These are phyloP conservation scores for Peromyscus aztecus DNA, from an alignment of 2,797 vertebrate genomes.

Conservation along the genomic window DNA sequence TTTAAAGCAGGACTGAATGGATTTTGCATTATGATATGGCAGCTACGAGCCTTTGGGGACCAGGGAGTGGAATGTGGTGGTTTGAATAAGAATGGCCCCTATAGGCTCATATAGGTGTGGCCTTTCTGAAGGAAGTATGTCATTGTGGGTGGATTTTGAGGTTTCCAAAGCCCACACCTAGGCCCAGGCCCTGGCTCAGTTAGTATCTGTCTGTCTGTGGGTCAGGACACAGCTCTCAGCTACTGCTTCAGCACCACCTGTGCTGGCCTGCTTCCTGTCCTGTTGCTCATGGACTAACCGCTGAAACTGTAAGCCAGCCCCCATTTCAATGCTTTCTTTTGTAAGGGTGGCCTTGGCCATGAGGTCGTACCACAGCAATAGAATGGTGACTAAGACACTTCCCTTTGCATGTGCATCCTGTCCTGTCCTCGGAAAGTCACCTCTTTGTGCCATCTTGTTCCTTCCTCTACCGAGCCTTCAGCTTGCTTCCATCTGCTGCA, in stretches of 20 bases:
- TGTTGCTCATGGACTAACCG: not conserved
- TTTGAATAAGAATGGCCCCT: not conserved
- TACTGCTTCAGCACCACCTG: fast-evolving
- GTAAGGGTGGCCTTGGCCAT: not conserved
- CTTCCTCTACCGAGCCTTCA: not conserved
- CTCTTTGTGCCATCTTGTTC: not conserved
- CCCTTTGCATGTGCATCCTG: not conserved
- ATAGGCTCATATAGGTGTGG: not conserved
- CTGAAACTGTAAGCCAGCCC: not conserved
- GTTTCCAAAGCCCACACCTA: not conserved
- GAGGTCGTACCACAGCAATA: not conserved
- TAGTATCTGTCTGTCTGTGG: not conserved
- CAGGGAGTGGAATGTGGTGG: not conserved
- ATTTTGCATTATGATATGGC: not conserved
- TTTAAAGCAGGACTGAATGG: not conserved
- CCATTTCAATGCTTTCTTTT: not conserved
- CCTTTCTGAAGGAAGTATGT: not conserved
- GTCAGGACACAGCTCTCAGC: not conserved
- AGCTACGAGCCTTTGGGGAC: not conserved
- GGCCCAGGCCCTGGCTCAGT: not conserved
- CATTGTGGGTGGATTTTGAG: not conserved
- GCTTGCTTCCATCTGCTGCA: not conserved
- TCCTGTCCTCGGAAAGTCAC: not conserved
- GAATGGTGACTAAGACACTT: not conserved
- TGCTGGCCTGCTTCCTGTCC: not conserved